phyloP scores from a whole-genome alignment of 2,113 vertebrate genomes.

The Syngnathus scovelli region DNA sequence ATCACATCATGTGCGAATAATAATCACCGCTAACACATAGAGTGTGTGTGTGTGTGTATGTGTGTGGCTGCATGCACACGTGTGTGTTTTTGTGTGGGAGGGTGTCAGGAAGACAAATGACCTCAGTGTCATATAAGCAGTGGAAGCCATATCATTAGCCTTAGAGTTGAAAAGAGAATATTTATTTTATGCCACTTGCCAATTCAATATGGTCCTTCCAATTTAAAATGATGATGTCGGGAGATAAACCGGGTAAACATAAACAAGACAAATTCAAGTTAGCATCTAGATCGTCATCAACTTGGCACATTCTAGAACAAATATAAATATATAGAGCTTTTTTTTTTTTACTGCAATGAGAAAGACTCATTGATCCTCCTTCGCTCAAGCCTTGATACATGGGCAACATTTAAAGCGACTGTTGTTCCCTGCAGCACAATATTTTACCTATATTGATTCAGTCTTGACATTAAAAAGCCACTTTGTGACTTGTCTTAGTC shows the following conservation, averaged over 20 bases:
- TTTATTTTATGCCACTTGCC: not conserved
- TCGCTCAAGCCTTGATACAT: conserved; percentile 26
- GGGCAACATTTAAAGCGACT: conserved; percentile 23
- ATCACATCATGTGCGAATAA: no score
- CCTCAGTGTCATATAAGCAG: conserved; percentile 19
- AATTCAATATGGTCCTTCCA: not conserved
- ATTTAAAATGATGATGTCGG: not conserved
- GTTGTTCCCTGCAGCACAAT: conserved; percentile 24
- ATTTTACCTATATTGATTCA: conserved; percentile 35
- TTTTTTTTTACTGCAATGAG: not conserved
- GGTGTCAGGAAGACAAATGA: conserved; percentile 44
- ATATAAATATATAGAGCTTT: not conserved
- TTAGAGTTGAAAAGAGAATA: not conserved
- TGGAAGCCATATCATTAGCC: conserved; percentile 3
- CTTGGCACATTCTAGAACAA: not conserved
- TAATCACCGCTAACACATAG: not conserved
- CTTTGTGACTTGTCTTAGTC: conserved; percentile 15
- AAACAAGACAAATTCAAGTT: not conserved
- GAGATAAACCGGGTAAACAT: not conserved
- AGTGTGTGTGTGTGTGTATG: conserved; percentile 10
- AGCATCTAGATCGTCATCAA: not conserved
- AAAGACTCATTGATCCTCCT: conserved; percentile 32
- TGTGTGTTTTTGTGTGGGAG: conserved; percentile 20
- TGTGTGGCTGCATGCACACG: not conserved
- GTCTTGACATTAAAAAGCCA: conserved; percentile 23